Evolutionary conservation across 2,113 vertebrate genomes (phyloP).

Genomic region (Rhinogobius similis): DNA sequence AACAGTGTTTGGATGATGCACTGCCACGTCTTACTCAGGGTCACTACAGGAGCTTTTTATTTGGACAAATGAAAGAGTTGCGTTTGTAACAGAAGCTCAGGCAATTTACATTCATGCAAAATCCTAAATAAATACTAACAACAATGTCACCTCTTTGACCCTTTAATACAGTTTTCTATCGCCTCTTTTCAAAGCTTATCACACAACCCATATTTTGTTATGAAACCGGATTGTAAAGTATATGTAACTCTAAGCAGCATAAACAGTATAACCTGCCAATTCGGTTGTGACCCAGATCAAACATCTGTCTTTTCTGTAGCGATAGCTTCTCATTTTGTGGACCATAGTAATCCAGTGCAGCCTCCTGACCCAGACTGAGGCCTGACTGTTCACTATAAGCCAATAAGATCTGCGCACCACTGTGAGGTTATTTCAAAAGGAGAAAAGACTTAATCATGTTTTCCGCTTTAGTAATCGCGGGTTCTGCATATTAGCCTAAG

Average conservation of each 20-base stretch:
- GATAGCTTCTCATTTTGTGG: conserved; percentile 26
- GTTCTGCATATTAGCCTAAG: conserved; percentile 72
- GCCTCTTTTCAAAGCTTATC: conserved; percentile 42
- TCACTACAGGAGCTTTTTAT: conserved; percentile 38
- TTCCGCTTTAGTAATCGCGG: conserved; percentile 71
- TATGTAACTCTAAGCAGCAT: background rate
- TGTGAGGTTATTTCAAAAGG: conserved; percentile 48
- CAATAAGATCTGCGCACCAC: conserved; percentile 33
- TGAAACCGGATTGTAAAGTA: background rate
- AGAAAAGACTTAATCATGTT: conserved; percentile 64
- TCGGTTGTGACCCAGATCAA: conserved; percentile 31
- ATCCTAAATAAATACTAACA: conserved; percentile 55
- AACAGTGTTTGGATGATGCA: conserved; percentile 25
- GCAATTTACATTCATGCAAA: conserved; percentile 53
- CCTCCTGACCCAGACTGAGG: conserved; percentile 55
- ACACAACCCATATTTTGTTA: conserved; percentile 17
- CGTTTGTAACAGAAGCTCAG: conserved; percentile 27
- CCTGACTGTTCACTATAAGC: conserved; percentile 34
- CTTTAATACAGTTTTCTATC: conserved; percentile 39
- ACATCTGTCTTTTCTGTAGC: conserved; percentile 8
- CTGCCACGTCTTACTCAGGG: conserved; percentile 23
- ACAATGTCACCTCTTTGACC: conserved; percentile 43
- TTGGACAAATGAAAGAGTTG: conserved; percentile 48
- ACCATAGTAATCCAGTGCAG: conserved; percentile 41
- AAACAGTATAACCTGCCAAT: conserved; percentile 25